Conservation (phyloP, 1,140 invertebrate species). For the Venustaconcha ellipsiformis region DNA sequence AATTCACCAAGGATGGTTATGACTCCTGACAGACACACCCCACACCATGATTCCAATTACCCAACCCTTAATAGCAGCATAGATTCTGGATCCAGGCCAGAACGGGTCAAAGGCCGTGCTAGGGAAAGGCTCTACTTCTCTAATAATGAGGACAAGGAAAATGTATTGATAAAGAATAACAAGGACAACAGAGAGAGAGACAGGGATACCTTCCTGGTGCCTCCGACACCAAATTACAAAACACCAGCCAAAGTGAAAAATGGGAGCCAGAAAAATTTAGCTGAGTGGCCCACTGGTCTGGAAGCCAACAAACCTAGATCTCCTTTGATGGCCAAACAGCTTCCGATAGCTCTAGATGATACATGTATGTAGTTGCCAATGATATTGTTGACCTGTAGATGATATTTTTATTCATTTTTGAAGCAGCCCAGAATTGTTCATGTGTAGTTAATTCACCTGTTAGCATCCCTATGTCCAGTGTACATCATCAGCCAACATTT, state of each 20-base stretch:
- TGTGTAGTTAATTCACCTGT: too few relatives aligned
- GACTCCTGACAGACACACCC: constrained; percentile 7
- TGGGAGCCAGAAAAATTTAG: constrained; percentile 20
- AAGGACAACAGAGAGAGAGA: constrained; percentile 58
- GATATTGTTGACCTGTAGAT: neutral
- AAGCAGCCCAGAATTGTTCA: too few relatives aligned
- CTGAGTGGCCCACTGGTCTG: constrained; percentile 20
- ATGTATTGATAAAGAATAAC: constrained; percentile 32
- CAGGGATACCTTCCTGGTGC: constrained; percentile 62
- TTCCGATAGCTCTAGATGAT: constrained; percentile 53
- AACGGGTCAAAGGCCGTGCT: constrained; percentile 40
- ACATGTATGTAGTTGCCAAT: constrained; percentile 43
- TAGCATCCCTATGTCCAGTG: too few relatives aligned
- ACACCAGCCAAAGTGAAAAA: constrained; percentile 7
- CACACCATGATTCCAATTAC: constrained; percentile 19
- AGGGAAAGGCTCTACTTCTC: constrained; percentile 50
- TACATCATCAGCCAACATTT: too few relatives aligned
- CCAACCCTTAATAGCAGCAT: constrained; percentile 2
- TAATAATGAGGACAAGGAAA: constrained; percentile 21
- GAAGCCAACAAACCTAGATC: constrained; percentile 43
- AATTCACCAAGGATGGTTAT: constrained; percentile 15
- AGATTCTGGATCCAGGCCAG: constrained; percentile 14
- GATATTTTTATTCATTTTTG: too few relatives aligned
- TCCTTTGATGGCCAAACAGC: constrained; percentile 47
- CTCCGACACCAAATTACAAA: constrained; percentile 54